Evolutionary conservation across 1,140 invertebrate species (phyloP), one percentile per base, ranked within the genome.

Genomic region (Drosophila melanica): DNA sequence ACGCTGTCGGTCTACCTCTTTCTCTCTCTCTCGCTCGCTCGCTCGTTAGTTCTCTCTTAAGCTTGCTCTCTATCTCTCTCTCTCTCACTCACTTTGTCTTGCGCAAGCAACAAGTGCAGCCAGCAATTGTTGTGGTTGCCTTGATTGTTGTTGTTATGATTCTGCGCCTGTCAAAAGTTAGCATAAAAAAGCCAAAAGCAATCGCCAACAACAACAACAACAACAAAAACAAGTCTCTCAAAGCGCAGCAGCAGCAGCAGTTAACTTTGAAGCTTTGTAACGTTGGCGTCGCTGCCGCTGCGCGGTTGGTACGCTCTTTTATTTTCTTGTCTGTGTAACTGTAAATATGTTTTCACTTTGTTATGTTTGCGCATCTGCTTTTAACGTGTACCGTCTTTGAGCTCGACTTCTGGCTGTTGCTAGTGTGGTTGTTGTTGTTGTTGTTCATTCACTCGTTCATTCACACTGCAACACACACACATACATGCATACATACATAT

Each of bases 281-380:
- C 44, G 55, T 41, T 60, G 39, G 14, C 47, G 55, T 23, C 35
- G 70, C 4, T 23, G 66, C 5, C n/a, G 54, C 47, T 59, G 16
- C 59, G 47, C 45, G 54, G 58, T 73, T 59, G 45, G 30, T 60
- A 45, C 62, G 62, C 63, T 60, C 57, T 50, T 51, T 50, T 66
- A 60, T 73, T 71, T 45, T 80, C 57, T 68, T 72, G 60, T 75
- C 65, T 81, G 55, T 66, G 67, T 89, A 87, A 87, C 84, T 87
- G 84, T 87, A 89, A 87, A 87, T 87, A 84, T 89, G 84, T 87
- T 87, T 87, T 87, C 84, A 87, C 84, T 87, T 87, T 86, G 81
- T 74, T 70, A 75, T 75, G 72, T 82, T 87, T 86, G 84, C 79
- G 75, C 82, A 86, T 87, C 82, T 72, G 53, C 72, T 65, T 86